These are phyloP conservation scores for Neosilurus mollespiculum DNA, from an alignment of 2,797 vertebrate genomes.

Conservation along the genomic window DNA sequence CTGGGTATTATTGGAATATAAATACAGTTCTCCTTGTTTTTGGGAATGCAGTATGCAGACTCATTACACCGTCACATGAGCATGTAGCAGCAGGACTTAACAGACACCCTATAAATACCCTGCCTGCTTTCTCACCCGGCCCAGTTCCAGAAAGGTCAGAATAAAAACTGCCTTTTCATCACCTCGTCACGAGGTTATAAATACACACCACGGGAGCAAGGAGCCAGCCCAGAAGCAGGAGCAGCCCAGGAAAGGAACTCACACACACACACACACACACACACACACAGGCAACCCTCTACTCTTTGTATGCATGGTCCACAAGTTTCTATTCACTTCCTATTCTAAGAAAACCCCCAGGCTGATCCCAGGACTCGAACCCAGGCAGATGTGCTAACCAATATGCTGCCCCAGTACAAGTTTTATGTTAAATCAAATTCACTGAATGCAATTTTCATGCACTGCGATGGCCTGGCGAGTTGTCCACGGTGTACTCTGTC, in stretches of 20 bases:
- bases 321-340: too few species aligned
- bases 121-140: constrained; percentile 58
- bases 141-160: constrained; percentile 63
- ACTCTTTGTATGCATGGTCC: too few species aligned
- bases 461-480: too few species aligned
- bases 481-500: too few species aligned
- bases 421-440: too few species aligned
- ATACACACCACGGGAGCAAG: constrained; percentile 63
- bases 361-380: too few species aligned
- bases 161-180: constrained; percentile 78
- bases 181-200: constrained; percentile 74
- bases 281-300: too few species aligned
- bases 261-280: constrained; percentile 49
- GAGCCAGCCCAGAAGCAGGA: constrained; percentile 48
- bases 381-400: too few species aligned
- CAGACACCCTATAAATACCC: constrained; percentile 73
- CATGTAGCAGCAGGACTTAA: constrained; percentile 63
- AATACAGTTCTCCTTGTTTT: constrained; percentile 35
- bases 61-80: constrained; percentile 56
- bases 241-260: constrained; percentile 38
- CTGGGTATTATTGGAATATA: constrained; percentile 10
- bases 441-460: too few species aligned
- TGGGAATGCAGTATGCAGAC: constrained; percentile 34
- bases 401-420: too few species aligned
- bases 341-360: too few species aligned